A percentile compares a stretch with the other conserved stretches of the same genome.
Conservation (phyloP, 2,113 vertebrate genomes). For the Clinocottus analis region DNA sequence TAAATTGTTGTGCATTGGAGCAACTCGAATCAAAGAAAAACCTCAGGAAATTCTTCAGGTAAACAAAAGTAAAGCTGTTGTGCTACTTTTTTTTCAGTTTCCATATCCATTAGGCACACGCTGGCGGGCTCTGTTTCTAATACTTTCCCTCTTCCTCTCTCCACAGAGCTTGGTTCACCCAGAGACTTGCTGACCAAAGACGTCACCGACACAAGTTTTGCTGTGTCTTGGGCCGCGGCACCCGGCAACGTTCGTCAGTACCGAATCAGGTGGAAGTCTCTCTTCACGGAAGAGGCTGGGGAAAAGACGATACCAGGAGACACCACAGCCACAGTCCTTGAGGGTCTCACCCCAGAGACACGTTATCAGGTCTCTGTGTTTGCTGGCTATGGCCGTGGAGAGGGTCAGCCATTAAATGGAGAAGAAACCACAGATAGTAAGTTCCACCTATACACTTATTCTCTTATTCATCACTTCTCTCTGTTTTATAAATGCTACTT, state of each 20-base stretch:
- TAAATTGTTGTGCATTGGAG: constrained; percentile 9
- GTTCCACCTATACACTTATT: constrained; percentile 36
- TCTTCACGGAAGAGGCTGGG: constrained; percentile 89
- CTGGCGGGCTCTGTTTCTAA: constrained; percentile 7
- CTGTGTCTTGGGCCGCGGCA: constrained; percentile 90
- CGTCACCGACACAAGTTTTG: constrained; percentile 92
- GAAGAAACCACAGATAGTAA: constrained; percentile 95
- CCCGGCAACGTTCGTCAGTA: constrained; percentile 91
- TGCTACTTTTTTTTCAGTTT: background rate
- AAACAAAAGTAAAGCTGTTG: constrained; percentile 7
- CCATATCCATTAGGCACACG: background rate
- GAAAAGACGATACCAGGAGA: constrained; percentile 89
- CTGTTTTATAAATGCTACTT: background rate
- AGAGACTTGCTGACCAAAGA: constrained; percentile 91
- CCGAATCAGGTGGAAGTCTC: constrained; percentile 91
- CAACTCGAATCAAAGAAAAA: constrained; percentile 12
- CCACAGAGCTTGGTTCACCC: constrained; percentile 91
- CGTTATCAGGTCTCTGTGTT: constrained; percentile 93
- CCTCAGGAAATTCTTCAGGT: background rate
- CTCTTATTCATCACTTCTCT: background rate
- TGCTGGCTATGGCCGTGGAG: constrained; percentile 89
- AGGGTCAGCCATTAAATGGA: constrained; percentile 90
- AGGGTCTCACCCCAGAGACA: constrained; percentile 93
- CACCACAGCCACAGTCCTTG: constrained; percentile 86
- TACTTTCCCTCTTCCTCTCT: constrained; percentile 12